Evolutionary conservation across 2,797 vertebrate genomes (phyloP), one percentile per base, ranked within the genome.

Genomic region (Trachops cirrhosus): DNA sequence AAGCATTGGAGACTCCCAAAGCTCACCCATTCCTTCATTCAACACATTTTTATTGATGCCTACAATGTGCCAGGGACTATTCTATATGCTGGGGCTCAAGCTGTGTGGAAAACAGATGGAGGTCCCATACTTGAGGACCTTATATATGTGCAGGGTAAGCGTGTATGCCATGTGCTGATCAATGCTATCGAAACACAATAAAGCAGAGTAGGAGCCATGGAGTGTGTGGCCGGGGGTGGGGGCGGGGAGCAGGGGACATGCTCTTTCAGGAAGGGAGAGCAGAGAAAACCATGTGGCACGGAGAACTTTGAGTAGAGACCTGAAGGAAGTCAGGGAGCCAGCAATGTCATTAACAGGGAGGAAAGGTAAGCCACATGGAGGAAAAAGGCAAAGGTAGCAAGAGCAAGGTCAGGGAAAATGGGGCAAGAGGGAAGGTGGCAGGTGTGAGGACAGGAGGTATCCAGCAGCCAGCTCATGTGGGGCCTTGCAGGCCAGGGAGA

Each of bases 141-240:
- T 37, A 29, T 29, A 8, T 32, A 12, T 5, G 18, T 14, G 5
- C 39, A 6, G 15, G 18, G 32, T 34, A 29, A 50, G 21, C 41
- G 39, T 15, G 37, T 48, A 6, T 57, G 22, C 50, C 34, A 7
- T 54, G 32, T 57, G 64, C 26, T 79, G 85, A 68, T 22, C 74
- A 32, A 74, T 16, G 9, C 73, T 77, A 73, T 32, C 32, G 46
- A 34, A 77, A 92, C 57, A 68, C 1, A 62, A 14, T 26, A 79
- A 84, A 59, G 41, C 62, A 10, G 46, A 78, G 18, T 6, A 46
- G 68, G 39, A 29, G 37, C 11, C 18, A 21, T 1, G 18, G 12
- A 46, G 34, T 0, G 1, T 41, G 0, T 6, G 9, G 9, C 24
- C 26, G 11, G 29, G 21, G 2, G 19, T 6, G 11, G 26, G 22